Base-by-base conservation (phyloP, 2,797 vertebrate species). In the Parauchenoglanis ngamensis region DNA sequence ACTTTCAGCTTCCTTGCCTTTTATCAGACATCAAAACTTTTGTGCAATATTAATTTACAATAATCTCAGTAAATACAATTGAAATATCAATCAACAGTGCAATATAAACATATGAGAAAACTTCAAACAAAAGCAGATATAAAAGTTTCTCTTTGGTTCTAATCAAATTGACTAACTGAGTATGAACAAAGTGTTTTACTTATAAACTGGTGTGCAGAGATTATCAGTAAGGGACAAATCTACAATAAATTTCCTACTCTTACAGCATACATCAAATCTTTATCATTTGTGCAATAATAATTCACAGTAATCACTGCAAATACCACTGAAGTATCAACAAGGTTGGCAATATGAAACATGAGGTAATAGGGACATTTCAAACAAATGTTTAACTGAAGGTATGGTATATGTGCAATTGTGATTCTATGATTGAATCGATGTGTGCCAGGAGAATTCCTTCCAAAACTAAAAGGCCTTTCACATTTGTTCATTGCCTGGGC, bases 1-100 rank as follows among this genome's bases (percentile, higher is more conserved):
- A 59, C 84, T 82, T 86, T 86, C 63, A 83, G 19, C 12, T 57
- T 86, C 77, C 57, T 61, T 80, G 19, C 1, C 31, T 61, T 61
- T 61, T 40, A 79, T 61, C 78, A 61, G 44, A 40, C 56, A 61
- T 80, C 78, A 59, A 80, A 80, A 44, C 21, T 40, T 59, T 35
- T 80, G 57, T 61, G 78, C 11, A 80, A 25, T 61, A 61, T 80
- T 44, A 44, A 80, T 61, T 59, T 80, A 44, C 35, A 80, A 15
- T 35, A 12, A 57, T 79, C 76, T 57, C 54, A 57, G 76, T 79
- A 57, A 77, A 23, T 78, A 78, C 28, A 52, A 57, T 21, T 54
- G 75, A 56, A 35, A 57, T 78, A 56, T 5, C 72, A 75, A 21
- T 52, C 44, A 75, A 75, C 12, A 25, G 23, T 46, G 70, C 49